These are phyloP conservation scores for Strix occidentalis DNA, from an alignment of 2,797 vertebrate species.

Conservation along the genomic window DNA sequence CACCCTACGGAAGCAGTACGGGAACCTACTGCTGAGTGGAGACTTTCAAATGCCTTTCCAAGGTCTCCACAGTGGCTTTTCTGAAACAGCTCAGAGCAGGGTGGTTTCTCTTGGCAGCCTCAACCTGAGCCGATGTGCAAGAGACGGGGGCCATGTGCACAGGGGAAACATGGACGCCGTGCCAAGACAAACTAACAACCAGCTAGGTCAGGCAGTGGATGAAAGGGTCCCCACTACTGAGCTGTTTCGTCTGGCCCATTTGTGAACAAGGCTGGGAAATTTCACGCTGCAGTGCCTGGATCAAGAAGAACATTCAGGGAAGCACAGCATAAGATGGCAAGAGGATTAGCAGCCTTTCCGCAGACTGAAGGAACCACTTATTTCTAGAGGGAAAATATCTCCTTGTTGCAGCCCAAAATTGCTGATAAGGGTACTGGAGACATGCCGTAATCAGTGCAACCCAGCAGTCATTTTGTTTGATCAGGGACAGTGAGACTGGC, in stretches of 20 bases:
- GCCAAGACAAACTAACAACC: neutral
- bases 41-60: neutral
- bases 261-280: neutral
- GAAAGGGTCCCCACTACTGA: neutral
- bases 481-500: neutral
- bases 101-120: neutral
- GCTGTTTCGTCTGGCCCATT: neutral
- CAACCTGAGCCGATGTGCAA: fast-evolving
- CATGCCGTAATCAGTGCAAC: neutral
- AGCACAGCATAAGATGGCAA: neutral
- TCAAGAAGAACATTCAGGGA: neutral
- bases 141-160: neutral
- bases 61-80: neutral
- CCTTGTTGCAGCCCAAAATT: neutral
- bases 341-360: neutral
- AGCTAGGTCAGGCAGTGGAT: neutral
- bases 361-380: neutral
- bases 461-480: neutral
- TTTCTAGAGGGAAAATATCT: neutral
- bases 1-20: neutral
- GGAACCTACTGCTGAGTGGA: neutral
- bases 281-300: neutral
- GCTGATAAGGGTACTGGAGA: neutral
- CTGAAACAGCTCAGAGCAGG: neutral
- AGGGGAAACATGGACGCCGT: neutral